Conservation (phyloP, 1,140 invertebrate species). For the Micrasema longulum region DNA sequence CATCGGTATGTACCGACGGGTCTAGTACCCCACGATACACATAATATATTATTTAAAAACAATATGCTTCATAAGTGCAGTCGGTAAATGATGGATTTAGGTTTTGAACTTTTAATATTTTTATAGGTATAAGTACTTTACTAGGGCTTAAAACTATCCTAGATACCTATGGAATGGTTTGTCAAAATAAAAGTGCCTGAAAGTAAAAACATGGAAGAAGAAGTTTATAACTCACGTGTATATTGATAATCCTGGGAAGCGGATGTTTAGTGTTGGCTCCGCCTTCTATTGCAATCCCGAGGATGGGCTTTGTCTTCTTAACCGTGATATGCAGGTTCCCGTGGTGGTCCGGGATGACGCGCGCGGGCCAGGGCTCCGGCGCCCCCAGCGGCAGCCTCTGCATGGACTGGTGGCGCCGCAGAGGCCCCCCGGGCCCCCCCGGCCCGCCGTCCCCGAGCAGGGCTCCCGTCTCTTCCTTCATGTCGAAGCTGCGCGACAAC, state of each 20-base stretch:
- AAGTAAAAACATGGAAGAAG: neutral
- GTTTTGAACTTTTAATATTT: no score
- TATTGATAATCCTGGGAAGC: constrained; percentile 94
- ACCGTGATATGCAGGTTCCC: constrained; percentile 88
- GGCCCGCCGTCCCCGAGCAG: constrained; percentile 73
- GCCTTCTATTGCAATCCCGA: constrained; percentile 97
- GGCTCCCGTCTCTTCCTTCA: constrained; percentile 84
- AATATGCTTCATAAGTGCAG: no score
- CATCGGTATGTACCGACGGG: no score
- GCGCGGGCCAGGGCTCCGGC: constrained; percentile 72
- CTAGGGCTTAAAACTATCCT: no score
- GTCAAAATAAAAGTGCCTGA: neutral
- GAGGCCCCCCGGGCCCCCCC: no score
- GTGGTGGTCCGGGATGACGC: constrained; percentile 84
- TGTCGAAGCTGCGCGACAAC: constrained; percentile 85
- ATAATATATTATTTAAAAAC: no score
- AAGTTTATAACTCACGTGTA: constrained; percentile 79
- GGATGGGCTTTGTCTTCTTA: constrained; percentile 91
- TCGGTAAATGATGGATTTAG: no score
- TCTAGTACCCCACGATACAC: no score
- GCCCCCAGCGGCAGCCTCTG: constrained; percentile 74
- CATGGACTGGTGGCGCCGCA: constrained; percentile 76
- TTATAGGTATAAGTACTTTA: no score
- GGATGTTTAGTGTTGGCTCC: constrained; percentile 95
- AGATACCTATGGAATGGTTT: no score